phyloP scores from a whole-genome alignment of 2,113 vertebrate genomes.

The Connochaetes taurinus region DNA sequence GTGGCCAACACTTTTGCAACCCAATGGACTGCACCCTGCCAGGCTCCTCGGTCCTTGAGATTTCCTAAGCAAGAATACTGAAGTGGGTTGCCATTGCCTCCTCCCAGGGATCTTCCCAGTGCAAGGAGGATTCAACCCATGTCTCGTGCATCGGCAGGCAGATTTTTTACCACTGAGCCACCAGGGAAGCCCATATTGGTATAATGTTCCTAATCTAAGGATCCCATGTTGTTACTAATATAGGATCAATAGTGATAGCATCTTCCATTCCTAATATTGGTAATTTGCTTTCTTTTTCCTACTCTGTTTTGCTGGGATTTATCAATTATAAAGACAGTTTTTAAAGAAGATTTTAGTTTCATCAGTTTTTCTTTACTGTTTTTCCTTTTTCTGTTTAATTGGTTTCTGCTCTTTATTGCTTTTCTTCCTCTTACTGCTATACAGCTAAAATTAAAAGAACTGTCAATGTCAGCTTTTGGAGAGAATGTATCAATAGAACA shows the following conservation, averaged over 20 bases:
- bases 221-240: neutral
- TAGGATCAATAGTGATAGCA: neutral
- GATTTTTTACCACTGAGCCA: neutral
- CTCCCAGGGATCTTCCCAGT: neutral
- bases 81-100: neutral
- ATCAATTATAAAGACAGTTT: neutral
- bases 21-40: neutral
- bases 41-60: neutral
- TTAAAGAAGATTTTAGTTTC: slow-evolving; percentile 4
- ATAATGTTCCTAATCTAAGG: neutral
- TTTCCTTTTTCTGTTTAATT: neutral
- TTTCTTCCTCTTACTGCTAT: neutral
- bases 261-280: neutral
- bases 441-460: neutral
- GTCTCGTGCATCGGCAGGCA: neutral
- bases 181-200: neutral
- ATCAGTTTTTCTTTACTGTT: neutral
- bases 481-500: neutral
- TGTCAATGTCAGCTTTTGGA: neutral
- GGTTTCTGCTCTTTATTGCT: neutral
- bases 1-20: neutral
- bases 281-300: neutral
- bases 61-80: neutral
- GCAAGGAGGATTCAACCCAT: neutral
- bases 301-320: neutral